Evolutionary conservation across 2,888 invertebrate species (phyloP).

Genomic region (Hoplodrina blanda): DNA sequence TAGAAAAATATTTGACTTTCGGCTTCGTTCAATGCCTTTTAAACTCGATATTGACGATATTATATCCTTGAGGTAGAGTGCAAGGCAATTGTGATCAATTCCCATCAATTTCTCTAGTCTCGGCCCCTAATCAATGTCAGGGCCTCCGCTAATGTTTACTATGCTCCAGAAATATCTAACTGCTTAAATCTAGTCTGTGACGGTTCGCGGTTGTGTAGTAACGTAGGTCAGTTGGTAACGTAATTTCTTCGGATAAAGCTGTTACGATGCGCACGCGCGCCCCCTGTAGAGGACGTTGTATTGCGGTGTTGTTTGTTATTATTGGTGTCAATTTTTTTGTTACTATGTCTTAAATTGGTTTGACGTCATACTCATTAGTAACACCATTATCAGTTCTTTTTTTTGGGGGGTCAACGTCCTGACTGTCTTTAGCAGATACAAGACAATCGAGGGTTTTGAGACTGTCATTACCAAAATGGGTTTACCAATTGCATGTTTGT

Average conservation of each 20-base stretch:
- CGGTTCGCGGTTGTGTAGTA: neutral
- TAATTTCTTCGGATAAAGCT: neutral
- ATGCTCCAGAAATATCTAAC: conserved; percentile 42
- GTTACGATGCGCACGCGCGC: neutral
- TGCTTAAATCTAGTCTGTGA: conserved; percentile 4
- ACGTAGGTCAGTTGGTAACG: conserved; percentile 17
- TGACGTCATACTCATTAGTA: conserved; percentile 10
- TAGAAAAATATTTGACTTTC: too few relatives aligned
- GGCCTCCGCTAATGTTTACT: conserved; percentile 36
- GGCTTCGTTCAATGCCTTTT: too few relatives aligned
- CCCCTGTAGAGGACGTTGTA: conserved; percentile 8
- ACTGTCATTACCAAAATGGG: neutral
- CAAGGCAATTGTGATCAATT: conserved; percentile 62
- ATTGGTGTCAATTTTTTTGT: neutral
- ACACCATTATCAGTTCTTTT: neutral
- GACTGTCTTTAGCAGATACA: neutral
- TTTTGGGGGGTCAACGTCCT: conserved; percentile 2
- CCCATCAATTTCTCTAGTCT: conserved; percentile 61
- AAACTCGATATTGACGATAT: neutral
- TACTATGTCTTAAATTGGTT: neutral
- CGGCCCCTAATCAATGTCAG: conserved; percentile 59
- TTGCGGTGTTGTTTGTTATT: conserved; percentile 18
- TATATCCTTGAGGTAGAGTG: conserved; percentile 53
- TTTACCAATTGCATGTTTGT: neutral
- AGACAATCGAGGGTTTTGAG: neutral